Percentiles rank a stretch among this genome's conserved stretches.
These are phyloP conservation scores for Morus bassanus DNA, from an alignment of 2,797 vertebrate species.

Conservation along the genomic window DNA sequence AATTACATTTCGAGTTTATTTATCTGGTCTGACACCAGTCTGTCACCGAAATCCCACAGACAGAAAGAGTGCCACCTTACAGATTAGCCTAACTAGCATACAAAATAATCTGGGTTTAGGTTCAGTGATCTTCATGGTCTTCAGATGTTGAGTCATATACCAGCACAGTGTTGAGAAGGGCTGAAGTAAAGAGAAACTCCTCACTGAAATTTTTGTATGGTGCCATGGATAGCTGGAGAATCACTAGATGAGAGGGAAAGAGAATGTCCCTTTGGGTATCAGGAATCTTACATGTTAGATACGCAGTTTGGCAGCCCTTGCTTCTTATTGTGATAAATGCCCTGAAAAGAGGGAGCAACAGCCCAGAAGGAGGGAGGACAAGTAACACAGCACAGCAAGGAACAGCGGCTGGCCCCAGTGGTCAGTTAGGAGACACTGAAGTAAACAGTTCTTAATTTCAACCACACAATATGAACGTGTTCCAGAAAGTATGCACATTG, in stretches of 20 bases:
- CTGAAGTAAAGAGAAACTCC: not conserved
- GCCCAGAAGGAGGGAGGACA: not conserved
- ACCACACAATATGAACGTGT: not conserved
- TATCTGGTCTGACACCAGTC: not conserved
- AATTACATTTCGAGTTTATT: not conserved
- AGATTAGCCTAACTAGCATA: not conserved
- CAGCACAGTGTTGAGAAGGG: not conserved
- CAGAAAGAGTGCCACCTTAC: not conserved
- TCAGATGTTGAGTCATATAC: not conserved
- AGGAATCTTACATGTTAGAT: not conserved
- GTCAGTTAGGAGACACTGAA: not conserved
- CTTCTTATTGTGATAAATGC: not conserved
- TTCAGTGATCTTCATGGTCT: not conserved
- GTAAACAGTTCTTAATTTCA: not conserved
- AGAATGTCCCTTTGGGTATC: not conserved
- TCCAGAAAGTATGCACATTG: not conserved
- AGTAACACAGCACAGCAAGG: not conserved
- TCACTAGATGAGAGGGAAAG: not conserved
- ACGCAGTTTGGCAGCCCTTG: not conserved
- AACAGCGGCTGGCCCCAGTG: rapidly evolving
- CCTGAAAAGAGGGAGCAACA: not conserved
- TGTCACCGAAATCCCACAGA: not conserved
- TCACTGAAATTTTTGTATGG: not conserved
- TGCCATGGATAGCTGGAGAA: not conserved
- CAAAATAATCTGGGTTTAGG: not conserved